Evolutionary conservation across 2,797 vertebrate genomes (phyloP), one percentile per base, ranked within the genome.

Genomic region (Craterocephalus amniculus): DNA sequence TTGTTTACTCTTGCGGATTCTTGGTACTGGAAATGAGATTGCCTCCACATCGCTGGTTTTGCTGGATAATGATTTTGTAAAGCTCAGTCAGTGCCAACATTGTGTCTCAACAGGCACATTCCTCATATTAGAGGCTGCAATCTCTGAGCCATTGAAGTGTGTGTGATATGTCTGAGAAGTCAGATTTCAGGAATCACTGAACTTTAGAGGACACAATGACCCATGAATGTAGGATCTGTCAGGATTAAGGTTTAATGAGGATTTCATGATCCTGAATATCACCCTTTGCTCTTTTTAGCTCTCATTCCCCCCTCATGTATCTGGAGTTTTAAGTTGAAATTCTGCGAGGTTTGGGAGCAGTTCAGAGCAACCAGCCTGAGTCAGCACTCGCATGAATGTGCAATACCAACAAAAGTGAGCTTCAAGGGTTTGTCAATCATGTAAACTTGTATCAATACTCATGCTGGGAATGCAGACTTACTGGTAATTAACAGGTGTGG

Each of bases 401-500:
- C 36, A 48, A 63, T 20, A 43, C 56, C 6, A 20, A 62, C 14
- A 79, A 66, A 38, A 70, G 61, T 63, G 6, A 8, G 20, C 29
- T 38, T 63, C 27, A 31, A 24, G 9, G 57, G 52, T 67, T 59
- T 78, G 72, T 74, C 65, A 82, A 54, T 86, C 60, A 58, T 58
- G 52, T 43, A 51, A 66, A 24, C n/a, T 43, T 43, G 13, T 20
- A 54, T n/a, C 61, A 14, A 16, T 20, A 67, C 63, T 22, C 73
- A 83, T 87, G 61, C 74, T 63, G 45, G 89, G 94, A 94, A 95
- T 95, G 93, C 76, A 87, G 93, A 87, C 72, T 71, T 91, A 74
- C 94, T 81, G 88, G 94, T 93, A 89, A 78, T 67, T 63, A 54
- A 68, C 84, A 86, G 90, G 91, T 78, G 90, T 93, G 81, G 72